Percentiles rank a stretch among this genome's conserved stretches.
Evolutionary conservation across 2,797 vertebrate genomes (phyloP).

Genomic region (Sternarchorhynchus goeldii): DNA sequence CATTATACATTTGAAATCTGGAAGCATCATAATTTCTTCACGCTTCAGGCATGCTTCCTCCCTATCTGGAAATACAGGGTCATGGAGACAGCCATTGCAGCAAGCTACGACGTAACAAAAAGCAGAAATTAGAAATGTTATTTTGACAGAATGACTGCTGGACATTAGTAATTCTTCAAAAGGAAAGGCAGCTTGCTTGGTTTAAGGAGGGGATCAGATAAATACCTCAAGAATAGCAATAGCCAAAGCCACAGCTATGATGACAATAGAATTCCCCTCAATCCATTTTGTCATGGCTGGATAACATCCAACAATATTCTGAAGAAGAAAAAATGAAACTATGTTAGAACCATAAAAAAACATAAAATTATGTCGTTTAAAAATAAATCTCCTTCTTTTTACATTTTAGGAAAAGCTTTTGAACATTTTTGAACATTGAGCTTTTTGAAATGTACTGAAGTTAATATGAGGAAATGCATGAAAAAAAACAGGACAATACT

Average conservation of each 20-base stretch:
- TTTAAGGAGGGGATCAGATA: neutral
- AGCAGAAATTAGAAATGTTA: neutral
- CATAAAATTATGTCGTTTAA: neutral
- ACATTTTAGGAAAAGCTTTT: neutral
- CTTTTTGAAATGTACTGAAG: neutral
- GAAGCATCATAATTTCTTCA: constrained; percentile 16
- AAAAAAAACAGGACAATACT: neutral
- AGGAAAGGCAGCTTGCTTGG: neutral
- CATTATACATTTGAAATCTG: neutral
- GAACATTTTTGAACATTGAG: too few species aligned
- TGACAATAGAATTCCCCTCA: constrained; percentile 65
- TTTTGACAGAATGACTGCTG: neutral
- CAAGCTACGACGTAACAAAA: constrained; percentile 62
- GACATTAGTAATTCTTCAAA: neutral
- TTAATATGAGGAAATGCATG: neutral
- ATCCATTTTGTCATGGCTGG: constrained; percentile 65
- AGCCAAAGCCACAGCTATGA: constrained; percentile 75
- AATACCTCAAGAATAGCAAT: constrained; percentile 80
- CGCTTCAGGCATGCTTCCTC: constrained; percentile 36
- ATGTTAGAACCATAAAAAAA: neutral
- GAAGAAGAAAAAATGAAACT: neutral
- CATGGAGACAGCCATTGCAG: constrained; percentile 76
- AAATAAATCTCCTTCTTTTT: too few species aligned
- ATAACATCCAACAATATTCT: constrained; percentile 71
- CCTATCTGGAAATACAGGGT: constrained; percentile 70